Percentiles rank a stretch among this genome's conserved stretches.
These are phyloP conservation scores for Lycia hirtaria DNA, from an alignment of 2,888 invertebrate genomes.

Conservation along the genomic window DNA sequence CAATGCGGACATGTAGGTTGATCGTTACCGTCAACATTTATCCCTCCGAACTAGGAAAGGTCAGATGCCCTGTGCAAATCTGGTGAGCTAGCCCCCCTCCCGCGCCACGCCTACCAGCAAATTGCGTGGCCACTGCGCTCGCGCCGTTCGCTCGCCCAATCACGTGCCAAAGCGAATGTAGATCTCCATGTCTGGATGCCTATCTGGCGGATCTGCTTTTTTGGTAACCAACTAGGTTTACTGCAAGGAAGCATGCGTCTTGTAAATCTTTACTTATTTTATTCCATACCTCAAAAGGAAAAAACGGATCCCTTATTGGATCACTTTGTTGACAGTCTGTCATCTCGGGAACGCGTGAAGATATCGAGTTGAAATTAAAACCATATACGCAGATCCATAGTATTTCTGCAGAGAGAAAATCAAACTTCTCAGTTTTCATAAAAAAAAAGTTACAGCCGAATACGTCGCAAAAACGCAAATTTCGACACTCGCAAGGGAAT, in stretches of 20 bases:
- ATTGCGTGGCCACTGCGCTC: conserved; percentile 64
- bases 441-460: no score
- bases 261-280: neutral
- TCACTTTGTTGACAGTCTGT: no score
- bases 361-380: no score
- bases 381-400: no score
- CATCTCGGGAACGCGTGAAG: no score
- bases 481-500: no score
- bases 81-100: conserved; percentile 48
- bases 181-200: conserved; percentile 57
- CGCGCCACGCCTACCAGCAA: conserved; percentile 71
- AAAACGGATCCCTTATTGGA: no score
- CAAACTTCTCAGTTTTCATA: no score
- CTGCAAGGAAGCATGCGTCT: neutral
- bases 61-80: conserved; percentile 44
- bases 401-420: no score
- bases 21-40: conserved; percentile 1
- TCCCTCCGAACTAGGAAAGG: conserved; percentile 33
- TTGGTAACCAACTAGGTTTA: neutral
- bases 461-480: no score
- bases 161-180: conserved; percentile 57
- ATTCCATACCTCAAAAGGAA: no score
- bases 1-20: neutral
- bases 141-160: conserved; percentile 75
- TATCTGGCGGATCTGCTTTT: conserved; percentile 35